A percentile compares a stretch with the other conserved stretches of the same genome.
Conservation (phyloP, 2,797 vertebrate genomes). For the Karalla daura region DNA sequence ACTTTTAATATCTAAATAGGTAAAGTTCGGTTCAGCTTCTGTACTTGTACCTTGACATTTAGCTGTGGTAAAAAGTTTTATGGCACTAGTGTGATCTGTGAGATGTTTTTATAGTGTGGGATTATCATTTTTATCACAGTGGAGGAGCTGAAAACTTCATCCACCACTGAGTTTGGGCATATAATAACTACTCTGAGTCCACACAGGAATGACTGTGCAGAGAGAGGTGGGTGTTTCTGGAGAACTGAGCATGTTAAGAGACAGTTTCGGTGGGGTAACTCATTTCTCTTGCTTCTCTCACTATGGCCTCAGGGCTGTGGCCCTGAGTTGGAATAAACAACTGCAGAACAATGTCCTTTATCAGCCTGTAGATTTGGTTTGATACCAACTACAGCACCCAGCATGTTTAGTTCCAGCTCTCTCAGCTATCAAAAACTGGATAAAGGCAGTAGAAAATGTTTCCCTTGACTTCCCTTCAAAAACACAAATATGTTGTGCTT, state of each 20-base stretch:
- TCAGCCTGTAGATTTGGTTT: conserved; percentile 3
- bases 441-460: conserved; percentile 17
- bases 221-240: conserved; percentile 17
- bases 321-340: conserved; percentile 4
- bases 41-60: background rate
- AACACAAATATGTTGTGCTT: conserved; percentile 12
- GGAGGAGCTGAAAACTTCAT: background rate
- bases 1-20: background rate
- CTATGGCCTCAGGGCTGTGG: background rate
- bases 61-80: background rate
- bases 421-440: conserved; percentile 12
- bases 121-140: background rate
- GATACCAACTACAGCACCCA: background rate
- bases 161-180: background rate
- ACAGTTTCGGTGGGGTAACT: conserved; percentile 12
- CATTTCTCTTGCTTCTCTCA: background rate
- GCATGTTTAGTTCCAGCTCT: background rate
- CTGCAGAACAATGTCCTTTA: background rate
- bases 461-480: conserved; percentile 30
- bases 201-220: conserved; percentile 22
- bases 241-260: conserved; percentile 16
- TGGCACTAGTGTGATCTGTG: background rate
- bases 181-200: conserved; percentile 9
- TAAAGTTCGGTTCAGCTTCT: background rate
- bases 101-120: background rate